Evolutionary conservation across 2,888 invertebrate genomes (phyloP), one percentile per base, ranked within the genome.

Genomic region (Lysandra bellargus): DNA sequence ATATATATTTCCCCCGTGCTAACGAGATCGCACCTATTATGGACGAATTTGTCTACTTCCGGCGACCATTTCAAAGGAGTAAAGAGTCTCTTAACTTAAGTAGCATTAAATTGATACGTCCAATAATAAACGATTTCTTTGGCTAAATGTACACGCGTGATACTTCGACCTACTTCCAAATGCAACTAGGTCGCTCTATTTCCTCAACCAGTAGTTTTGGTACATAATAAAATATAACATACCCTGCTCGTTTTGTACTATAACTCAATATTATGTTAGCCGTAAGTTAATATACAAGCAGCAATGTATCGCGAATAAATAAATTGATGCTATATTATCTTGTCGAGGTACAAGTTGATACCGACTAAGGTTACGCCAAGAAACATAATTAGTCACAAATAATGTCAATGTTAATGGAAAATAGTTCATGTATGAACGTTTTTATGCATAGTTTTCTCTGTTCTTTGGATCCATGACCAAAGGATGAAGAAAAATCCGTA

Each of bases 151-250:
- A 76, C 57, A 76, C 33, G 76, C 76, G 57, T 76, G 75, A 77
- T 78, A 61, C 87, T 86, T 86, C 89, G 92, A 88, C 92, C 92
- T 88, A 92, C 88, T 92, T 92, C 88, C 86, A 86, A 87, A 85
- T 87, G 86, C 84, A 87, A 87, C 89, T 92, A 89, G 92, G 91
- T 91, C 91, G 88, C 88, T 88, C 88, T 89, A 88, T 88, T 90
- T 88, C 88, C 88, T 87, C 85, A 82, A 37, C 14, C 12, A 33
- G 37, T 69, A 3, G 49, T 49, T 44, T 44, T 49, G 12, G 30
- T 17, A 12, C 75, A 23, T n/a, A 53, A 49, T 30, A 17, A 33
- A 76, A 76, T 17, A 40, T 12, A 49, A 4, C 12, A 53, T 53
- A 57, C 76, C 57, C 57, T 76, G 57, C 76, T 49, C 14, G 37